These are phyloP conservation scores for Myoxocephalus aenaeus DNA, from an alignment of 2,797 vertebrate genomes.

Conservation along the genomic window DNA sequence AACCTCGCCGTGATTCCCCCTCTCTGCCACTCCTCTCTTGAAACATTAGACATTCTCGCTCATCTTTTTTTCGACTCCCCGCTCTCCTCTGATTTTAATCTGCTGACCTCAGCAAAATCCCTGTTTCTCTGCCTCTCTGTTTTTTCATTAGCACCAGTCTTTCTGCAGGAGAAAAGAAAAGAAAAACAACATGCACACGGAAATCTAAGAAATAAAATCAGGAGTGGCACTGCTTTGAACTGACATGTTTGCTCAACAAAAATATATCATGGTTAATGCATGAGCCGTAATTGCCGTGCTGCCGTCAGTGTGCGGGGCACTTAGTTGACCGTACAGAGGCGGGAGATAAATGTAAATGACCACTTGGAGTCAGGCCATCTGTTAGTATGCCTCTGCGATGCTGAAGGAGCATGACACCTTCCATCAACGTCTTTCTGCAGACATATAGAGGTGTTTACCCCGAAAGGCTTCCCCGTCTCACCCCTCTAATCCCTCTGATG, in stretches of 20 bases:
- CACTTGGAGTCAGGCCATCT: constrained; percentile 65
- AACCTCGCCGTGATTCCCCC: constrained; percentile 34
- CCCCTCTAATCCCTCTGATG: constrained; percentile 27
- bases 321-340: constrained; percentile 36
- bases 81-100: constrained; percentile 33
- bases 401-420: constrained; percentile 46
- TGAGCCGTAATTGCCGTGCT: constrained; percentile 60
- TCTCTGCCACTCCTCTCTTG: constrained; percentile 17
- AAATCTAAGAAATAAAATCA: constrained; percentile 17
- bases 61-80: constrained; percentile 9
- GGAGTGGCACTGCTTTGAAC: constrained; percentile 35
- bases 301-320: constrained; percentile 49
- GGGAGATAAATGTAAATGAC: constrained; percentile 38
- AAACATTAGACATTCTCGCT: constrained; percentile 14
- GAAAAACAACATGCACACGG: background rate
- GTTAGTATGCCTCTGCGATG: constrained; percentile 46
- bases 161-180: background rate
- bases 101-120: constrained; percentile 13
- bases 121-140: background rate
- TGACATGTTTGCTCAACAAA: constrained; percentile 67
- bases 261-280: constrained; percentile 68
- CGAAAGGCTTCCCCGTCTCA: constrained; percentile 19
- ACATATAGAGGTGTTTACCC: constrained; percentile 25
- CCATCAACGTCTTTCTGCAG: constrained; percentile 37
- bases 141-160: constrained; percentile 22